A percentile compares a stretch with the other conserved stretches of the same genome.
These are phyloP conservation scores for Moxostoma hubbsi DNA, from an alignment of 2,797 vertebrate genomes.

Conservation along the genomic window DNA sequence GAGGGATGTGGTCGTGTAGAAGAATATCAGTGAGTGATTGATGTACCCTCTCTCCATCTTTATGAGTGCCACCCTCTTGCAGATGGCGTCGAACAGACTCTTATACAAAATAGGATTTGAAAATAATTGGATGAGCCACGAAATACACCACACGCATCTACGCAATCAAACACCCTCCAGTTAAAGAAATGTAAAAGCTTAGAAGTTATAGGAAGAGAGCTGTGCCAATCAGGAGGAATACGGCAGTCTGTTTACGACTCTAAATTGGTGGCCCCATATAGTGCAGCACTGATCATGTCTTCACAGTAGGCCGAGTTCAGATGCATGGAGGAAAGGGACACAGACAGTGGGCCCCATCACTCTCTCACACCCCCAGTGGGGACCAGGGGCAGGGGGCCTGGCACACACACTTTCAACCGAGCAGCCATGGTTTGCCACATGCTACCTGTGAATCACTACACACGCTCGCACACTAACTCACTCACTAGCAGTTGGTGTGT, in stretches of 20 bases:
- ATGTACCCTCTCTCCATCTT: constrained; percentile 46
- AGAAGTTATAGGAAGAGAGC: constrained; percentile 50
- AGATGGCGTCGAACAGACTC: constrained; percentile 76
- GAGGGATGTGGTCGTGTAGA: constrained; percentile 65
- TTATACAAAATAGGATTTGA: constrained; percentile 70
- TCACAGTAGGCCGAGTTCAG: constrained; percentile 63
- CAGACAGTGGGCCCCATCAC: not conserved
- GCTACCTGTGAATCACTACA: not conserved
- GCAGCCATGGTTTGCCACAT: constrained; percentile 20
- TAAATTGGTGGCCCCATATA: constrained; percentile 72
- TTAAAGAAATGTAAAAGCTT: constrained; percentile 49
- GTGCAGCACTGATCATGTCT: constrained; percentile 68
- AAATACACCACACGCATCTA: constrained; percentile 45
- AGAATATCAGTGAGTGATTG: constrained; percentile 21
- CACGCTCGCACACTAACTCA: not conserved
- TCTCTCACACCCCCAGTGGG: constrained; percentile 9
- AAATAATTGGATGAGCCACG: constrained; percentile 75
- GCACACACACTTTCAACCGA: constrained; percentile 24
- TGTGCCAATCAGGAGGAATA: not conserved
- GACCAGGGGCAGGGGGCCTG: constrained; percentile 18
- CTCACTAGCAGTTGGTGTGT: constrained; percentile 8
- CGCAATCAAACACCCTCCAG: constrained; percentile 46
- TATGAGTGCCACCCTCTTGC: constrained; percentile 69
- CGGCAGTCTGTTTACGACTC: constrained; percentile 63
- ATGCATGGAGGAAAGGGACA: too few species aligned